Conservation (phyloP, 2,113 vertebrate species). For the Antigone vipio region DNA sequence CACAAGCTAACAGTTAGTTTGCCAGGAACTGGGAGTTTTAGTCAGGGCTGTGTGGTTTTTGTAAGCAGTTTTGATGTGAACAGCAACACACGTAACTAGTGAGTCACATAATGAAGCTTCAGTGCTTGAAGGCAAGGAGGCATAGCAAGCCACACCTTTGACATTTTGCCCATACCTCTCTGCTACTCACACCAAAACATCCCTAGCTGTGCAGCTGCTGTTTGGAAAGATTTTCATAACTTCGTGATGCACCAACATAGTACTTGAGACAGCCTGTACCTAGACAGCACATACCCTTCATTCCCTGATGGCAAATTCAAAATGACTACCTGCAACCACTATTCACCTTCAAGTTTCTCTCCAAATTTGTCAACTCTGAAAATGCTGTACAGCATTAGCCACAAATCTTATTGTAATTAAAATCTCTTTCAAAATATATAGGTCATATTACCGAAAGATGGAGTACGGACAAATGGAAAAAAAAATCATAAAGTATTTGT, state of each 20-base stretch:
- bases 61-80: conserved; percentile 7
- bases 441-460: conserved; percentile 10
- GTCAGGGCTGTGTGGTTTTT: background rate
- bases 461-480: conserved; percentile 6
- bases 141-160: conserved; percentile 29
- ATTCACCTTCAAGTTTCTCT: background rate
- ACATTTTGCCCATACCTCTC: background rate
- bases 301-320: background rate
- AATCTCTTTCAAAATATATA: background rate
- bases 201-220: background rate
- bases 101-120: conserved; percentile 29
- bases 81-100: background rate
- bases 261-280: background rate
- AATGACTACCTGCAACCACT: background rate
- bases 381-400: background rate
- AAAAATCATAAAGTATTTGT: background rate
- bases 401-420: background rate
- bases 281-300: background rate
- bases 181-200: background rate
- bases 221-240: background rate
- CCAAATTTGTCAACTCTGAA: background rate
- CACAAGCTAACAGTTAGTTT: background rate
- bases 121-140: conserved; percentile 24
- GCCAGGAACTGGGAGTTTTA: background rate
- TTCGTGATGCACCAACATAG: background rate